Percentiles rank a stretch among this genome's conserved stretches.
Evolutionary conservation across 2,113 vertebrate genomes (phyloP).

Genomic region (Alligator mississippiensis): DNA sequence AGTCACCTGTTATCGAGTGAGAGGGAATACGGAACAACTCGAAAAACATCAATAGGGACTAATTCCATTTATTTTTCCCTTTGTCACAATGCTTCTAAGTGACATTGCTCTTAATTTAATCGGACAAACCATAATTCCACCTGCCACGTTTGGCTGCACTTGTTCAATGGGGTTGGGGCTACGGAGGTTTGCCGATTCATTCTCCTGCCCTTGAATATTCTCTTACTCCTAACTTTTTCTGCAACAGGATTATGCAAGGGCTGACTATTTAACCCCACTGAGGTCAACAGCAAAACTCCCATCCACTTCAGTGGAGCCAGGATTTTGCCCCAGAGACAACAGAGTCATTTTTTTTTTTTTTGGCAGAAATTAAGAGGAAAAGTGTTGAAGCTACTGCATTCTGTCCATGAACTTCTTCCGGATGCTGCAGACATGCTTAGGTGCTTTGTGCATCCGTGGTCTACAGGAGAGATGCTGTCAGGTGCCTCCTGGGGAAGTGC

Average conservation of each 20-base stretch:
- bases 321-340: fast-evolving
- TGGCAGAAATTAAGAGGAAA: fast-evolving
- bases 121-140: neutral
- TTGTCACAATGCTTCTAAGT: constrained; percentile 51
- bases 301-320: neutral
- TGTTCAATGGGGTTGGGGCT: neutral
- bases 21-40: constrained; percentile 55
- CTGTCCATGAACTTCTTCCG: fast-evolving
- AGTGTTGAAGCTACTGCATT: fast-evolving
- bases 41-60: constrained; percentile 53
- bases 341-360: neutral
- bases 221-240: neutral
- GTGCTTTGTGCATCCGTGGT: no score
- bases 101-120: constrained; percentile 38
- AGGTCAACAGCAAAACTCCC: fast-evolving
- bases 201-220: neutral
- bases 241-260: neutral
- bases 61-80: constrained; percentile 34
- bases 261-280: neutral
- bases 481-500: no score
- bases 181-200: neutral
- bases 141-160: neutral
- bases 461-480: no score
- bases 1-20: constrained; percentile 53
- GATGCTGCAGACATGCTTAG: neutral